phyloP scores from a whole-genome alignment of 2,797 vertebrate genomes.

The Eidolon dupreanum region DNA sequence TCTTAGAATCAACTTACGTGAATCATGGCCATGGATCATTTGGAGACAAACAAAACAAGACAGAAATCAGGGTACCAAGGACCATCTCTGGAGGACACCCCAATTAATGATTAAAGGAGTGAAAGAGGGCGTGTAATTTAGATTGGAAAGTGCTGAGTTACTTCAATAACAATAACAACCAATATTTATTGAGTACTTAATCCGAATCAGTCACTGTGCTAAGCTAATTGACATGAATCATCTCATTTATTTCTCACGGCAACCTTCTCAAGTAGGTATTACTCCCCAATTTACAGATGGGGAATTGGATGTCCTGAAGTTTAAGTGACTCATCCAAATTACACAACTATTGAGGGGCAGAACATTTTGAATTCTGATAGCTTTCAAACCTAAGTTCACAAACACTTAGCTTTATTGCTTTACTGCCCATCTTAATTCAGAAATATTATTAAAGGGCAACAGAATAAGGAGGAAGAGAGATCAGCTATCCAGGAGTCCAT shows the following conservation, averaged over 20 bases:
- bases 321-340: constrained; percentile 35
- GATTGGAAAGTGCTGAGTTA: constrained; percentile 52
- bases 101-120: background rate
- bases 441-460: constrained; percentile 12
- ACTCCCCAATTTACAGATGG: constrained; percentile 39
- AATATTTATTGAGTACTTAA: constrained; percentile 57
- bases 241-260: constrained; percentile 6
- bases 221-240: constrained; percentile 50
- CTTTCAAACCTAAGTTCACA: background rate
- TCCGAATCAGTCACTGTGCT: background rate
- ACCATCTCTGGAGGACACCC: background rate
- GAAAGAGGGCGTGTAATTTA: background rate
- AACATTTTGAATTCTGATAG: background rate
- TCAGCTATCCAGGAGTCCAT: background rate
- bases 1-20: background rate
- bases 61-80: background rate
- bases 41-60: background rate
- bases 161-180: constrained; percentile 32
- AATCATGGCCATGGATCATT: background rate
- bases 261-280: constrained; percentile 15
- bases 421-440: background rate
- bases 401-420: background rate
- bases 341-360: background rate
- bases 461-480: background rate
- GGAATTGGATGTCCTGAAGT: constrained; percentile 20